Evolutionary conservation across 1,140 invertebrate species (phyloP).

Genomic region (Pseudomyrmex concolor): DNA sequence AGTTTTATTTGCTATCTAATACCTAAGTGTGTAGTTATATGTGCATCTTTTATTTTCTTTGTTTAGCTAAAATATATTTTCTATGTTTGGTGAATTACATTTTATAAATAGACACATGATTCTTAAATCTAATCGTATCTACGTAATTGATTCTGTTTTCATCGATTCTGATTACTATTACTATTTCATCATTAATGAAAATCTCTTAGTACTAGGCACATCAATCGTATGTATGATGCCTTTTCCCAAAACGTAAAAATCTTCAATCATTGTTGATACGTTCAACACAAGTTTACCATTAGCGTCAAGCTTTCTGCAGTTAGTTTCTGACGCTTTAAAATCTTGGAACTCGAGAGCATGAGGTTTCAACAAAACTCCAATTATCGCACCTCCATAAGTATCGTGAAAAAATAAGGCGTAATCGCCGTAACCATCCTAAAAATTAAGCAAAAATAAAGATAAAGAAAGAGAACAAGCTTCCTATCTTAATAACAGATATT

Average conservation of each 20-base stretch:
- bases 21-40: too few species aligned
- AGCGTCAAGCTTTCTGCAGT: constrained; percentile 83
- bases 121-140: neutral
- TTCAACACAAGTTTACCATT: constrained; percentile 87
- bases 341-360: constrained; percentile 86
- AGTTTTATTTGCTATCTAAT: too few species aligned
- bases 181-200: constrained; percentile 54
- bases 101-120: neutral
- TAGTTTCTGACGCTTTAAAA: constrained; percentile 89
- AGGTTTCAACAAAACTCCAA: constrained; percentile 94
- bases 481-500: too few species aligned
- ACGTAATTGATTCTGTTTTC: neutral
- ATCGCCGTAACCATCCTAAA: constrained; percentile 90
- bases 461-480: neutral
- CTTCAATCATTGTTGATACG: constrained; percentile 89
- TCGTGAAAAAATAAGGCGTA: constrained; percentile 96
- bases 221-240: constrained; percentile 87
- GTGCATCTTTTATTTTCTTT: constrained; percentile 33
- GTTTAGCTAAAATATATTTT: constrained; percentile 34
- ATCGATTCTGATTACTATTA: too few species aligned
- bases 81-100: neutral
- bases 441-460: constrained; percentile 14
- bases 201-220: constrained; percentile 71
- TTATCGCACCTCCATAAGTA: constrained; percentile 91
- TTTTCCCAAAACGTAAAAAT: constrained; percentile 89